A percentile compares a stretch with the other conserved stretches of the same genome.
Conservation (phyloP, 2,113 vertebrate species). For the Nothobranchius furzeri region DNA sequence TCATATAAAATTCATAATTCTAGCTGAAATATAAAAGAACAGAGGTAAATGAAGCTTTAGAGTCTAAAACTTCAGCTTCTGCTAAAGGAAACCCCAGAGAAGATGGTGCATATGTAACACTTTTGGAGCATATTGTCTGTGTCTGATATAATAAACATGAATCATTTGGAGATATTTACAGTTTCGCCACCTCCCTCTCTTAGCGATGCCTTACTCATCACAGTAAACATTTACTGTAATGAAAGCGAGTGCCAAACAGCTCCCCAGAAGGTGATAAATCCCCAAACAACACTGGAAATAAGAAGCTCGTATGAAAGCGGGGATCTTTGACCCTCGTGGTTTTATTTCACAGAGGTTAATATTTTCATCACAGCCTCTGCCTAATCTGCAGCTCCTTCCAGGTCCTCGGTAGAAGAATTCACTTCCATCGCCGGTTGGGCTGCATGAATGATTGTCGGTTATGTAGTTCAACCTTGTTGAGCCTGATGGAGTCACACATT, state of each 20-base stretch:
- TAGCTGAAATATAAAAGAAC: too few species aligned
- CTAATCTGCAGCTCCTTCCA: slow-evolving; percentile 14
- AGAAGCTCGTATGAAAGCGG: slow-evolving; percentile 31
- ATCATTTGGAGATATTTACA: slow-evolving; percentile 58
- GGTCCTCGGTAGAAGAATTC: background rate
- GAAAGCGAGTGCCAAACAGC: slow-evolving; percentile 51
- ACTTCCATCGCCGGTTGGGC: slow-evolving; percentile 25
- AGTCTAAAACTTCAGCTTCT: too few species aligned
- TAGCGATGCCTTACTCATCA: slow-evolving; percentile 62
- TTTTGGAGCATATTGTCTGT: slow-evolving; percentile 23
- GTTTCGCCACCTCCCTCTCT: slow-evolving; percentile 26
- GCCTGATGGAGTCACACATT: slow-evolving; percentile 45
- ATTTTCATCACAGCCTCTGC: slow-evolving; percentile 39
- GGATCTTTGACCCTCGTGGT: slow-evolving; percentile 49
- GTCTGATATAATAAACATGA: slow-evolving; percentile 57
- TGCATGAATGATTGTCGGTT: slow-evolving; percentile 35
- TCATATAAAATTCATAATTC: too few species aligned
- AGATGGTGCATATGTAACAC: slow-evolving; percentile 22
- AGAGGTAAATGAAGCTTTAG: too few species aligned
- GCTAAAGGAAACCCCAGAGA: background rate
- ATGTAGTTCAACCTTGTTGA: slow-evolving; percentile 51
- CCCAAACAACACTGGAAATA: slow-evolving; percentile 54
- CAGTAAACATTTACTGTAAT: slow-evolving; percentile 70
- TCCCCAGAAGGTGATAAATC: slow-evolving; percentile 55
- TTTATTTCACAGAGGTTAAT: slow-evolving; percentile 58